Percentiles rank a stretch among this genome's conserved stretches.
Conservation (phyloP, 2,797 vertebrate genomes). For the Sciaenops ocellatus region DNA sequence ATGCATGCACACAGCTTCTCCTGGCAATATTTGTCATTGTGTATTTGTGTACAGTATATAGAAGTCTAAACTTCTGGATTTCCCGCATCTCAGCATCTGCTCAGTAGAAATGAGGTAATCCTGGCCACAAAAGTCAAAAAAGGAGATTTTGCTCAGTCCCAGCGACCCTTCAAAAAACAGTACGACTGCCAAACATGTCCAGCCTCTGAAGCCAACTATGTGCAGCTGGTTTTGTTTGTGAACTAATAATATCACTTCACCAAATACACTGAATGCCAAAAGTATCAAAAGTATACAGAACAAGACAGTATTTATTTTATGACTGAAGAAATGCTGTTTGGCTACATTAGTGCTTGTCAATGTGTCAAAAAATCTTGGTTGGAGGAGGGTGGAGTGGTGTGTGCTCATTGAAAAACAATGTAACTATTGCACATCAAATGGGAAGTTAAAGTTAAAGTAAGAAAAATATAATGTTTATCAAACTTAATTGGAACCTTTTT, state of each 20-base stretch:
- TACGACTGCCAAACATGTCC: constrained; percentile 17
- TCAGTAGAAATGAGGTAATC: neutral
- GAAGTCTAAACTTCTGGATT: neutral
- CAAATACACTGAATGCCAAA: constrained; percentile 20
- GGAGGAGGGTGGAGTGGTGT: neutral
- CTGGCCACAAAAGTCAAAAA: constrained; percentile 47
- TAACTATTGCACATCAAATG: neutral
- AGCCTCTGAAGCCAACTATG: constrained; percentile 25
- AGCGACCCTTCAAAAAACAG: constrained; percentile 20
- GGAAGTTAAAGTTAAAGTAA: too few species aligned
- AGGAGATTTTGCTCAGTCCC: constrained; percentile 38
- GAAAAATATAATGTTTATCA: neutral
- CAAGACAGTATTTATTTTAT: constrained; percentile 9
- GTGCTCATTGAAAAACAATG: neutral
- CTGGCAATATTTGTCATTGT: neutral
- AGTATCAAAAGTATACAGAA: constrained; percentile 2
- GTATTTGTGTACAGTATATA: neutral
- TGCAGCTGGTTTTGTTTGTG: constrained; percentile 10
- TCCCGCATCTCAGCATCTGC: neutral
- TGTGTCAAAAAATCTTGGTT: neutral
- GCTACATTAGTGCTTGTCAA: neutral
- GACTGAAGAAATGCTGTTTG: neutral
- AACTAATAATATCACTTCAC: constrained; percentile 25
- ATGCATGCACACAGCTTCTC: neutral
- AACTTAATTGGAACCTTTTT: neutral